phyloP scores from a whole-genome alignment of 92 coral and sea anemone genomes.

The Diadumene lineata region DNA sequence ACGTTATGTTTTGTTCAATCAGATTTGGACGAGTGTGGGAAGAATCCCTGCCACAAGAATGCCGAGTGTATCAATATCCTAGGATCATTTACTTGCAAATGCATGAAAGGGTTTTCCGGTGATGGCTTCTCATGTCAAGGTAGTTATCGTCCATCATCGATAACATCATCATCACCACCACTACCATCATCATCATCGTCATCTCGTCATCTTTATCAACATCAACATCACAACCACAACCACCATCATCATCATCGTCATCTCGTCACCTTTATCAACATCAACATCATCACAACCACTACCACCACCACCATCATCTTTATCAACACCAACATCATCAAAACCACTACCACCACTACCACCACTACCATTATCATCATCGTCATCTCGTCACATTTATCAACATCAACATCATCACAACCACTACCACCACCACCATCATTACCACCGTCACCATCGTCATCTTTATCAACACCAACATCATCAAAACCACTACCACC shows the following conservation, averaged over 20 bases:
- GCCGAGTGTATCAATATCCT: constrained; percentile 70
- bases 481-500: neutral
- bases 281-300: neutral
- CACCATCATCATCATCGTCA: neutral
- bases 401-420: neutral
- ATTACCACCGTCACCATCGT: neutral
- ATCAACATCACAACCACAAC: neutral
- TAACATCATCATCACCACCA: neutral
- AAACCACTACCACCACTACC: neutral
- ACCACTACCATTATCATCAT: neutral
- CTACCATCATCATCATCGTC: neutral
- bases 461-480: neutral
- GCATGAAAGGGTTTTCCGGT: constrained; percentile 62
- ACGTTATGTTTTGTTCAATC: neutral
- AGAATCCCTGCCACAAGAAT: constrained; percentile 47
- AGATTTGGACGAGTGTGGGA: constrained; percentile 70
- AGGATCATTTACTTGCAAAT: constrained; percentile 65
- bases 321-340: neutral
- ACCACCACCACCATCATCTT: neutral
- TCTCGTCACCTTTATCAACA: neutral
- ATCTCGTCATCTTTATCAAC: neutral
- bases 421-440: neutral
- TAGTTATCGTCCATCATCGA: constrained; percentile 3
- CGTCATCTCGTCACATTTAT: neutral
- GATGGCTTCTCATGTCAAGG: constrained; percentile 65